Evolutionary conservation across 2,797 vertebrate species (phyloP), one percentile per base, ranked within the genome.

Genomic region (Epinephelus malabaricus): DNA sequence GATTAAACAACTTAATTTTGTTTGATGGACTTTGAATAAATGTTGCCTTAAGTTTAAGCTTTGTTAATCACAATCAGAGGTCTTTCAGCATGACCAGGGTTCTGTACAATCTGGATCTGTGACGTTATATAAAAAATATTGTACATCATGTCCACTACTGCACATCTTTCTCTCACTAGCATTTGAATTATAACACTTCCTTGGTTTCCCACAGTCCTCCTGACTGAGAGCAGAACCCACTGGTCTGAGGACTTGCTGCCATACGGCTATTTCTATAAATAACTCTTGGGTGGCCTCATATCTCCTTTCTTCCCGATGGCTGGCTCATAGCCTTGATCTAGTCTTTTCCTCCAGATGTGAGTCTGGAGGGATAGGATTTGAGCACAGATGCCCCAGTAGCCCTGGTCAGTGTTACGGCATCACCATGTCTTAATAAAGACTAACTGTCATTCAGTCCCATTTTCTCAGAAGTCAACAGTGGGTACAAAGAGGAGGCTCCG

Each of bases 261-360:
- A 14, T 64, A 18, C 11, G 50, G 27, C 25, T 9, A 11, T 53
- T 54, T 67, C 67, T 58, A 69, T 69, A 69, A 69, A 58, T 58
- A 69, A 59, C 67, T 56, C 66, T 8, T 30, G 53, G 40, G 51
- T 55, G 51, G 65, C 65, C 51, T 56, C 21, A 55, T 56, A 55
- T 55, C 66, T 68, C 51, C 66, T 45, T 6, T 55, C 51, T 55
- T 14, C 17, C 62, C 2, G 17, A 30, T 65, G 25, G 45, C 25
- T 47, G 46, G 30, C 58, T 60, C 34, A 13, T n/a, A 38, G 58
- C 34, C 27, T 50, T 15, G 25, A 65, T 65, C 46, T 51, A 34
- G 25, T 65, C 63, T 65, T 15, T 15, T 8, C 18, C 63, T 50
- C 47, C 47, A 65, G 45, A 64, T 49, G 62, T 6, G 8, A 23